Evolutionary conservation across 2,797 vertebrate genomes (phyloP).

Genomic region (Tangara arthus): DNA sequence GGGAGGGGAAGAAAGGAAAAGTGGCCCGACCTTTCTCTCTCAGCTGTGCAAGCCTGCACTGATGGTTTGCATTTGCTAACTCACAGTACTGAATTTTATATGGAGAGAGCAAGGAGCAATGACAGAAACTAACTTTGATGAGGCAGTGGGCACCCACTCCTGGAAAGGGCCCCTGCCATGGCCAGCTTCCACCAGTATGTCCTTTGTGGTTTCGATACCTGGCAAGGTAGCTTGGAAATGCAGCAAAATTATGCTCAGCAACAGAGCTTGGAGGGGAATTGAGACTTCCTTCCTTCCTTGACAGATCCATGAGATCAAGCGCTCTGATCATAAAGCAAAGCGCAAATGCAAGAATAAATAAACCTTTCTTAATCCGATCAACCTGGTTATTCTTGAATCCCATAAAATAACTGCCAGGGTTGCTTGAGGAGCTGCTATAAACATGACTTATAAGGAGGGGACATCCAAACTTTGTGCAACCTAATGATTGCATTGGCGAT

Average conservation of each 20-base stretch:
- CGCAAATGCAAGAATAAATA: background rate
- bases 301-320: background rate
- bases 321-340: background rate
- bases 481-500: background rate
- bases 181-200: background rate
- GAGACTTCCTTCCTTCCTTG: background rate
- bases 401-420: constrained; percentile 16
- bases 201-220: background rate
- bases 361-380: constrained; percentile 5
- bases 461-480: constrained; percentile 32
- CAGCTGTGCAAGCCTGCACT: background rate
- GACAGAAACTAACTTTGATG: background rate
- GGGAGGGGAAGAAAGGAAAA: background rate
- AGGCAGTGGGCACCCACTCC: background rate
- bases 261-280: background rate
- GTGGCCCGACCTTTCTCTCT: background rate
- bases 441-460: constrained; percentile 16
- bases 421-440: constrained; percentile 34
- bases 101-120: background rate
- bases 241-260: background rate
- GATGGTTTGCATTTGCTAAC: background rate
- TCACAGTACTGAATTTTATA: background rate
- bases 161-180: background rate
- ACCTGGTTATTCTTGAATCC: constrained; percentile 48
- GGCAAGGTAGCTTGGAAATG: background rate